Conservation (phyloP, 53 echinoderm and acorn worm species). For the Antedon mediterranea region DNA sequence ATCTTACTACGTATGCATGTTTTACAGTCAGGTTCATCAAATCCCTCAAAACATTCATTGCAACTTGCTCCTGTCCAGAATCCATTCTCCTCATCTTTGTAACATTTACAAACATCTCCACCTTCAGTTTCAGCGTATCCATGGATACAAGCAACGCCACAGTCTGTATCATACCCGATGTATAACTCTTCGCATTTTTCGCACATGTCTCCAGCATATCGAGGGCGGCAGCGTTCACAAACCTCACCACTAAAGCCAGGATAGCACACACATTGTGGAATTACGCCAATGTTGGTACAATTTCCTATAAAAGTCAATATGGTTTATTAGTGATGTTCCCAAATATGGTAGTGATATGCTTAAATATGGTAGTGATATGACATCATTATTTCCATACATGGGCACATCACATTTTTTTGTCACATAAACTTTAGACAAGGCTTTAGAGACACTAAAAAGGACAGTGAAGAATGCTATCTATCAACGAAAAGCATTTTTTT, state of each 20-base stretch:
- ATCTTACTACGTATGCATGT: constrained; percentile 42
- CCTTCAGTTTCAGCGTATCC: constrained; percentile 65
- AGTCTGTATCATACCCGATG: constrained; percentile 81
- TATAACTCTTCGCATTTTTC: constrained; percentile 45
- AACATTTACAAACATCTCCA: constrained; percentile 59
- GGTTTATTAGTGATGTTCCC: neutral
- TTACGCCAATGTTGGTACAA: constrained; percentile 37
- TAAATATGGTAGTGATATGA: too few relatives aligned
- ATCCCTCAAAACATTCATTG: constrained; percentile 55
- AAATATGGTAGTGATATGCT: too few relatives aligned
- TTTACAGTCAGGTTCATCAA: constrained; percentile 47
- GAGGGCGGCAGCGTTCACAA: constrained; percentile 50
- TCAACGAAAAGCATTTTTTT: too few relatives aligned
- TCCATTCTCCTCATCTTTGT: constrained; percentile 54
- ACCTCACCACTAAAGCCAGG: constrained; percentile 63
- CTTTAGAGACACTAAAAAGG: too few relatives aligned
- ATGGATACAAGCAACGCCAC: constrained; percentile 46
- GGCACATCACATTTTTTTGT: too few relatives aligned
- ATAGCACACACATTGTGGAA: constrained; percentile 55
- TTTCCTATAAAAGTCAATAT: constrained; percentile 29
- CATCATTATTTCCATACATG: too few relatives aligned
- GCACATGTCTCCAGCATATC: constrained; percentile 44
- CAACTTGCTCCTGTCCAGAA: constrained; percentile 77
- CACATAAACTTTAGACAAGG: too few relatives aligned
- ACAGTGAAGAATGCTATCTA: too few relatives aligned